A percentile compares a stretch with the other conserved stretches of the same genome.
phyloP scores from a whole-genome alignment of 2,113 vertebrate genomes.

The Cryptomyrus ogoouensis region DNA sequence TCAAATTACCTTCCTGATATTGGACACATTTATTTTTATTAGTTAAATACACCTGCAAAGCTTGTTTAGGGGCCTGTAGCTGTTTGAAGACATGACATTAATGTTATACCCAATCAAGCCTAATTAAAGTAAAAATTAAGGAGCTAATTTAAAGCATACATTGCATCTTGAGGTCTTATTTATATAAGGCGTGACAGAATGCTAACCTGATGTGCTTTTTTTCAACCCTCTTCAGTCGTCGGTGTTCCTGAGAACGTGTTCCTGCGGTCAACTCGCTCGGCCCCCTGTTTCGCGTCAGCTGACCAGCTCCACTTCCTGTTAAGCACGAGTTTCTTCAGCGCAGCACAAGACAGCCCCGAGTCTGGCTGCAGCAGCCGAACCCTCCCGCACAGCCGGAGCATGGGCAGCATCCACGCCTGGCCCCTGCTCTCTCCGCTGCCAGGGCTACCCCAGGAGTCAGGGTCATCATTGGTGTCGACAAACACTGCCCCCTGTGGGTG shows the following conservation, averaged over 20 bases:
- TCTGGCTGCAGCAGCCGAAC: conserved; percentile 15
- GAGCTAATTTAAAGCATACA: neutral
- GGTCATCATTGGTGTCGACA: neutral
- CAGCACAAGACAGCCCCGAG: neutral
- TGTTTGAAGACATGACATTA: neutral
- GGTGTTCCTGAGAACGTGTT: conserved; percentile 22
- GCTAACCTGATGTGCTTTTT: neutral
- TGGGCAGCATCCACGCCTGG: conserved; percentile 42
- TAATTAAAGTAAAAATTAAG: neutral
- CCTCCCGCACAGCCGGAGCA: conserved; percentile 60
- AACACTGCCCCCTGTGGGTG: conserved; percentile 7
- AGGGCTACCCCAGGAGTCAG: neutral
- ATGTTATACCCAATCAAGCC: neutral
- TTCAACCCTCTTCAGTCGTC: neutral
- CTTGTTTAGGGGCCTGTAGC: neutral
- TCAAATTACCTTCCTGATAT: neutral
- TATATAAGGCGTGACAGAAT: neutral
- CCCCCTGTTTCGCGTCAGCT: conserved; percentile 52
- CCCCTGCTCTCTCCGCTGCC: conserved; percentile 9
- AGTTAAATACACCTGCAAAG: neutral
- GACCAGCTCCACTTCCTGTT: neutral
- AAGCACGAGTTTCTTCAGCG: conserved; percentile 16
- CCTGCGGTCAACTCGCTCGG: conserved; percentile 58
- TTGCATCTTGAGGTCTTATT: neutral
- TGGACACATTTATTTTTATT: neutral